A percentile compares a stretch with the other conserved stretches of the same genome.
phyloP scores from a whole-genome alignment of 2,888 invertebrate species.

The Ganaspis brasiliensis region DNA sequence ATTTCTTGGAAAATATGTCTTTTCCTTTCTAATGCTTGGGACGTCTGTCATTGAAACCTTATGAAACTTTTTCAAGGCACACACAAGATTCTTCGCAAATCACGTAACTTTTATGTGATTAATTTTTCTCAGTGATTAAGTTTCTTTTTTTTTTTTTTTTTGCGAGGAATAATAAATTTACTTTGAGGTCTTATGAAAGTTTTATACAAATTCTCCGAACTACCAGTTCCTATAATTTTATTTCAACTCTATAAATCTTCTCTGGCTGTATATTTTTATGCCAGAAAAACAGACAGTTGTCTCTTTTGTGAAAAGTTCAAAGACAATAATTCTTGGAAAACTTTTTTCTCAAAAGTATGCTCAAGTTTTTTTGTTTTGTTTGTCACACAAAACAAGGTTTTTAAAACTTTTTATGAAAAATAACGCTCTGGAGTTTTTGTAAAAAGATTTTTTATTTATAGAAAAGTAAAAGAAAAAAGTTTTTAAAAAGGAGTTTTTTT shows the following conservation, averaged over 20 bases:
- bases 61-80: background rate
- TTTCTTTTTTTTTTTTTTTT: background rate
- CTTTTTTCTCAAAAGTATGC: background rate
- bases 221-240: background rate
- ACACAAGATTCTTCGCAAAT: background rate
- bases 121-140: background rate
- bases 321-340: slow-evolving; percentile 2
- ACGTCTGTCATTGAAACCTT: slow-evolving; percentile 3
- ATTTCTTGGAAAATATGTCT: background rate
- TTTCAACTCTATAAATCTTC: slow-evolving; percentile 2
- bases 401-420: no score
- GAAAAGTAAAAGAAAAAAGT: no score
- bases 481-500: no score
- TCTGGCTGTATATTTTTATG: background rate
- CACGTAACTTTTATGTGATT: background rate
- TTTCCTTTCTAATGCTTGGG: slow-evolving; percentile 2
- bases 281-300: background rate
- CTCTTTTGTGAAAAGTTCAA: background rate
- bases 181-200: slow-evolving; percentile 14
- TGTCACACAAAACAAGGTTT: no score
- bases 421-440: no score
- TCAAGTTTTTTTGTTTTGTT: no score
- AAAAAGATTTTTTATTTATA: no score
- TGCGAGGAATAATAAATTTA: background rate
- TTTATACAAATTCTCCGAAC: slow-evolving; percentile 4